Percentiles rank a stretch among this genome's conserved stretches.
These are phyloP conservation scores for Cenopis cana DNA, from an alignment of 2,888 invertebrate species.

Conservation along the genomic window DNA sequence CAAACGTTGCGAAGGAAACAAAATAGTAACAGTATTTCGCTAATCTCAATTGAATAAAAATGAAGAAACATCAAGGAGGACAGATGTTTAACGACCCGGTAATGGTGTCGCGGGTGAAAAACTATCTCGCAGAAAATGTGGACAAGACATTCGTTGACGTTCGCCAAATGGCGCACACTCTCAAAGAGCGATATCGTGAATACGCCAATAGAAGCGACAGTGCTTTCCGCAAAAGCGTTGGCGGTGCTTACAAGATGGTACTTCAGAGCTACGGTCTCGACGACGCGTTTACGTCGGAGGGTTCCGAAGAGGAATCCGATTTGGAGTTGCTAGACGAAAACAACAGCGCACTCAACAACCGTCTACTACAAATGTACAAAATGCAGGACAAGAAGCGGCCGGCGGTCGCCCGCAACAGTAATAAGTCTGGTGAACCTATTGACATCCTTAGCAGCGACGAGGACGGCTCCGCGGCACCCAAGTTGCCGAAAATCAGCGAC, in stretches of 20 bases:
- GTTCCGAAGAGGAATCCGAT: constrained; percentile 86
- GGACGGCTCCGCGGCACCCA: constrained; percentile 74
- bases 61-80: constrained; percentile 82
- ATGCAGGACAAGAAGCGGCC: constrained; percentile 81
- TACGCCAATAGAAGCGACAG: constrained; percentile 92
- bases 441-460: constrained; percentile 79
- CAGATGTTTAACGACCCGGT: constrained; percentile 82
- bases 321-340: constrained; percentile 92
- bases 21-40: constrained; percentile 53
- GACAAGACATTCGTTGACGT: constrained; percentile 93
- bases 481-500: constrained; percentile 79
- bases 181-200: constrained; percentile 90
- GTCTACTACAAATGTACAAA: constrained; percentile 80
- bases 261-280: constrained; percentile 88
- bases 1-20: constrained; percentile 60
- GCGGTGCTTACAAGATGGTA: constrained; percentile 90
- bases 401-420: constrained; percentile 67
- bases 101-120: constrained; percentile 86
- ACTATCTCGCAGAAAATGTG: constrained; percentile 93
- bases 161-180: constrained; percentile 92
- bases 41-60: constrained; percentile 54
- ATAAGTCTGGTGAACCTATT: constrained; percentile 77
- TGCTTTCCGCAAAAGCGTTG: constrained; percentile 92
- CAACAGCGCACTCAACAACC: constrained; percentile 89
- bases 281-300: constrained; percentile 85